These are phyloP conservation scores for Cettia cetti DNA, from an alignment of 2,113 vertebrate genomes.

Conservation along the genomic window DNA sequence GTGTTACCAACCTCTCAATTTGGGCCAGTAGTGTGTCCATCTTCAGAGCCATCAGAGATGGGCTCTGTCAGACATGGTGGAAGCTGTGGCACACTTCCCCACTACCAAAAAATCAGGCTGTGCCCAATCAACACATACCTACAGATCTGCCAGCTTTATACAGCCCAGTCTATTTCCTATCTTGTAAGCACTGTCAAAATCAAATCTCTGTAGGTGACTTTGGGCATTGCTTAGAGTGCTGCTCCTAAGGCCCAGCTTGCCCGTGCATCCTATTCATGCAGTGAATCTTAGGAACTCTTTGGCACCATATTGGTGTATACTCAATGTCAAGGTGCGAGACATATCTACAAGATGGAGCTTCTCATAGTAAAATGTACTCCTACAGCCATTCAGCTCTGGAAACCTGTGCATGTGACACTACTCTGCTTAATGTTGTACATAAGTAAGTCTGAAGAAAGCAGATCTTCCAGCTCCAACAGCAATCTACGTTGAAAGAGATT, in stretches of 20 bases:
- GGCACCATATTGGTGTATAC: neutral
- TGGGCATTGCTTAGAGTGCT: neutral
- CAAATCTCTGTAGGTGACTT: neutral
- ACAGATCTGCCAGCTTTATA: neutral
- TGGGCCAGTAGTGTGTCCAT: neutral
- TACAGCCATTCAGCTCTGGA: neutral
- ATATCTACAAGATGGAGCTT: neutral
- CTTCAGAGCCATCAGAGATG: neutral
- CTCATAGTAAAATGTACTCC: neutral
- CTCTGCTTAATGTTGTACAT: neutral
- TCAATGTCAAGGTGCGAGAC: neutral
- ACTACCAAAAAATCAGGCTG: neutral
- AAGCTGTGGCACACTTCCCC: neutral
- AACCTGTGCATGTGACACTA: neutral
- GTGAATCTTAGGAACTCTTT: neutral
- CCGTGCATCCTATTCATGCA: neutral
- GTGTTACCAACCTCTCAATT: neutral
- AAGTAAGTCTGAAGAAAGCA: neutral
- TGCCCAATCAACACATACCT: neutral
- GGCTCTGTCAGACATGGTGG: neutral
- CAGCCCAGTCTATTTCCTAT: neutral
- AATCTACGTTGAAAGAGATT: fast-evolving
- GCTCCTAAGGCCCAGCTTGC: neutral
- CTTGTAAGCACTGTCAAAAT: neutral
- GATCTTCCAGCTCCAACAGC: neutral